These are phyloP conservation scores for Saccostrea glomerata DNA, from an alignment of 1,140 invertebrate species.

Conservation along the genomic window DNA sequence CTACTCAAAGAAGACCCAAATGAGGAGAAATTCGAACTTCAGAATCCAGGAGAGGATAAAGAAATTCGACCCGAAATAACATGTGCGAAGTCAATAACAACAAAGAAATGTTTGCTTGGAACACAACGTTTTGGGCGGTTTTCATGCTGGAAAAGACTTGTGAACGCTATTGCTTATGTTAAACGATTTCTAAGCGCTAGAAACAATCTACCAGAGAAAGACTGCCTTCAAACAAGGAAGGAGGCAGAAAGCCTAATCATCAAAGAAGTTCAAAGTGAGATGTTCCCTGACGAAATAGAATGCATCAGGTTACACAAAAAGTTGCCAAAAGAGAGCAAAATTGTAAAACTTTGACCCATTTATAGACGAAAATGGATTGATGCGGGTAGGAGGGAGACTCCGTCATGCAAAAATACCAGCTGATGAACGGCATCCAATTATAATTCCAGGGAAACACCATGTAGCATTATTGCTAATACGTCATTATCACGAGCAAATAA, in stretches of 20 bases:
- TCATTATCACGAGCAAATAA: too few species aligned
- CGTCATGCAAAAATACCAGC: background rate
- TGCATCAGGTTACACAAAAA: background rate
- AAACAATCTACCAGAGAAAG: background rate
- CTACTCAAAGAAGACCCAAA: background rate
- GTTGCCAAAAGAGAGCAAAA: conserved; percentile 5
- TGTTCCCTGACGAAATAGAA: conserved; percentile 30
- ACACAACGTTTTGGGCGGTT: conserved; percentile 38
- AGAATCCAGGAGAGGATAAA: conserved; percentile 13
- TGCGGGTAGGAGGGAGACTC: conserved; percentile 49
- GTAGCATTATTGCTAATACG: background rate
- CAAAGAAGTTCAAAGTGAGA: conserved; percentile 28
- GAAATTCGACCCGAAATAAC: conserved; percentile 32
- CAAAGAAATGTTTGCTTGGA: conserved; percentile 19
- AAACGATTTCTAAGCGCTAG: background rate
- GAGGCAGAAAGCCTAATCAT: conserved; percentile 33
- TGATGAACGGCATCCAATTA: background rate
- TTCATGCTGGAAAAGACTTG: conserved; percentile 43
- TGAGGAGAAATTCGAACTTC: background rate
- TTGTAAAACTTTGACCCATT: conserved; percentile 22
- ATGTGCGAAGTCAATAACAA: background rate
- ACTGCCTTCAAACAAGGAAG: background rate
- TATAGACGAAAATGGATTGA: conserved; percentile 35
- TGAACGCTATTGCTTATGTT: conserved; percentile 16
- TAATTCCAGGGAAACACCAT: background rate